Evolutionary conservation across 2,797 vertebrate species (phyloP), one percentile per base, ranked within the genome.

Genomic region (Sebastiscus albofasciatus): DNA sequence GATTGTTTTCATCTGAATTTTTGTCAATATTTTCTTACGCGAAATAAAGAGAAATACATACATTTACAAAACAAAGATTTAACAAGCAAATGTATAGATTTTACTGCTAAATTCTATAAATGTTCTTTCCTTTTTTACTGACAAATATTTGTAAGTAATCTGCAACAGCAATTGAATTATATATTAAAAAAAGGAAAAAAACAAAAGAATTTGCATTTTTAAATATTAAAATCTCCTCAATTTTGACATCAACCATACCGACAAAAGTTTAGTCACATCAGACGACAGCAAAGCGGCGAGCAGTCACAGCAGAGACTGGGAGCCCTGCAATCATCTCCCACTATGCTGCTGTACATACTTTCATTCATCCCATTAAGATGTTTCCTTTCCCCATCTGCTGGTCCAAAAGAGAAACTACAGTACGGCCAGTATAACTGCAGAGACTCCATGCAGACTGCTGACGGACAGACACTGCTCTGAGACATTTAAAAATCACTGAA

Each of bases 301-400:
- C 39, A 16, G 39, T 18, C 42, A 18, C 42, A 46, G 42, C 42
- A 65, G 16, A 65, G 54, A 20, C 24, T 24, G 4, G 1, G n/a
- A 83, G 81, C 18, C 78, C 78, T 64, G 77, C 67, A 31, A 2
- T 26, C 72, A 18, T 66, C 56, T 46, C 68, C 34, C 64, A 5
- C 42, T 20, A 16, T 24, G 49, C 26, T 46, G 72, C 83, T 49
- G 73, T 62, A 26, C 62, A 22, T 18, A 12, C 52, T 62, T 67
- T 65, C 70, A 55, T 75, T 75, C 78, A 49, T 42, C 81, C 61
- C 81, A 75, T 72, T 90, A 92, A 91, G 72, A 82, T 16, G 93
- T 88, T 93, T 88, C 87, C 80, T 91, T 94, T 89, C 92, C 46
- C 95, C 95, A 92, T 94, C 95, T 96, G 84, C 94, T 95, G 95